Base-by-base conservation (phyloP, 1,140 invertebrate genomes). In the Meloidogyne chitwoodi region DNA sequence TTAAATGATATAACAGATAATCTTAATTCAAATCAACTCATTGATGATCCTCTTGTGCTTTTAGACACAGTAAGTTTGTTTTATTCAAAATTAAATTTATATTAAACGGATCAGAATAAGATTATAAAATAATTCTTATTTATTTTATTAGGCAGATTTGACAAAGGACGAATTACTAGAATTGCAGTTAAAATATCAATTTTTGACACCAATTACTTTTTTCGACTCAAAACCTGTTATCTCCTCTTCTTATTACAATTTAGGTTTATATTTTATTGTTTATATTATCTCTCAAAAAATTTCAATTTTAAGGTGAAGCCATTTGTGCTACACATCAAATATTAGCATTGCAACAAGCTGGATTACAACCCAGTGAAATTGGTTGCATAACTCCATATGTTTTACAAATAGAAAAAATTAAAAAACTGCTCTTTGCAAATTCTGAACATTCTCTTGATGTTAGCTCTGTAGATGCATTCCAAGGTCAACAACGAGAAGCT, bases 401-500 rank as follows among this genome's bases (percentile, higher is more conserved):
- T 12, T 26, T 75, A n/a, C 77, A 78, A 68, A 31, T 61, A 14
- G 22, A 79, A 27, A 56, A 62, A 66, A 79, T 78, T 26, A 62
- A 56, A 41, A 34, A 44, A 22, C 31, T 71, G 2, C 31, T 78
- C 3, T 6, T n/a, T 12, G 5, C 29, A n/a, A 56, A 24, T 8
- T 65, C 61, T 77, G 75, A 61, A 14, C 41, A 72, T 26, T 56
- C 38, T n/a, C 6, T 83, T 14, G 77, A 69, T 10, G 69, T 83
- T n/a, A 83, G 80, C 61, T 76, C 81, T 12, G 81, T 83, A 14
- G 81, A 83, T 69, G 71, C 80, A 16, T 83, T 83, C 48, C 81
- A 83, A 69, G 81, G 81, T 14, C 83, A 85, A 56, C 62, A 83
- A 63, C 73, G 81, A 24, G 83, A 83, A 68, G 83, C 63, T 22